phyloP scores from a whole-genome alignment of 2,888 invertebrate species.

The Diarsia brunnea region DNA sequence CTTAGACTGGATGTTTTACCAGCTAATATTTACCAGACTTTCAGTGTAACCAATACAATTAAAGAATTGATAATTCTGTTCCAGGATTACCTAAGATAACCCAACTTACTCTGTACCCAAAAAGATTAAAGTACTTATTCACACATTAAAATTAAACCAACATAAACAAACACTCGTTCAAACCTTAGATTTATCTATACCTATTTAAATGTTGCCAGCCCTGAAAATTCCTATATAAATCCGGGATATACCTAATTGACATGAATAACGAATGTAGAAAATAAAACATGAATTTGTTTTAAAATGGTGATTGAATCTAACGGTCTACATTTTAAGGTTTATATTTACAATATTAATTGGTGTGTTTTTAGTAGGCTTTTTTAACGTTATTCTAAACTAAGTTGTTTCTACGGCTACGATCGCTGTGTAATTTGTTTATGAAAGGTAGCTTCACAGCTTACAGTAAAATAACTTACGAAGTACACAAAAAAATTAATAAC shows the following conservation, averaged over 20 bases:
- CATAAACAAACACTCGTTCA: conserved; percentile 30
- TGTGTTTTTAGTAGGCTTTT: not conserved
- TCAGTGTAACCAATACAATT: not conserved
- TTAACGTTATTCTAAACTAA: not conserved
- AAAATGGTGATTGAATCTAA: not conserved
- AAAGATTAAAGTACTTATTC: conserved; percentile 26
- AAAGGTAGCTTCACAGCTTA: no score
- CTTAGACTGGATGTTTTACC: not conserved
- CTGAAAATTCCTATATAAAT: conserved; percentile 43
- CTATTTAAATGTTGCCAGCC: conserved; percentile 31
- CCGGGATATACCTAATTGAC: conserved; percentile 10
- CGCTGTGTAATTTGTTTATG: no score
- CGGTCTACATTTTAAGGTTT: not conserved
- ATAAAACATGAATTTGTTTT: conserved; percentile 24
- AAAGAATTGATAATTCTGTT: not conserved
- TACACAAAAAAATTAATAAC: no score
- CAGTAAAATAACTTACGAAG: no score
- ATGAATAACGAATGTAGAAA: conserved; percentile 34
- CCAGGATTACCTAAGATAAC: not conserved
- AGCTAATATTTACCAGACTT: not conserved
- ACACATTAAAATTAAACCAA: conserved; percentile 39
- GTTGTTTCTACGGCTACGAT: no score
- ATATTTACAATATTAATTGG: not conserved
- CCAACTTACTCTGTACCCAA: conserved; percentile 19
- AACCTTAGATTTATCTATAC: conserved; percentile 20